These are phyloP conservation scores for Stigmatopora argus DNA, from an alignment of 2,113 vertebrate species.

Conservation along the genomic window DNA sequence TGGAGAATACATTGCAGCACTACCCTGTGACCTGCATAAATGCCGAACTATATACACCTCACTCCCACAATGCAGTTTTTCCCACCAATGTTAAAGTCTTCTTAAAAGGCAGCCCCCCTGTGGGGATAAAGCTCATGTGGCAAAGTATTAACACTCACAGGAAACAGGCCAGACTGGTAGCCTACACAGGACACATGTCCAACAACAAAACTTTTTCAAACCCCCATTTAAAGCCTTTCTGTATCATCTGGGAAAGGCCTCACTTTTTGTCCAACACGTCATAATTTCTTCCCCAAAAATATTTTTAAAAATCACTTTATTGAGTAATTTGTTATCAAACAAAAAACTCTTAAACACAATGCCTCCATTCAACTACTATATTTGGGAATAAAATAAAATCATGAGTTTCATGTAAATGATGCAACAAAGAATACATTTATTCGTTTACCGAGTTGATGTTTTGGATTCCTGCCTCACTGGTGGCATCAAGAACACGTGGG, in stretches of 20 bases:
- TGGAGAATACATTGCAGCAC: conserved; percentile 23
- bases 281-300: no score
- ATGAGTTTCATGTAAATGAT: neutral
- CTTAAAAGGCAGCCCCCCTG: conserved; percentile 35
- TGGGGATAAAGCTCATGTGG: conserved; percentile 48
- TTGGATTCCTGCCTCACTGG: neutral
- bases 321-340: neutral
- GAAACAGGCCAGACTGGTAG: conserved; percentile 63
- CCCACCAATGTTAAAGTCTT: conserved; percentile 30
- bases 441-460: neutral
- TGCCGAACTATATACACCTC: neutral
- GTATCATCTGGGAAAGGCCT: conserved; percentile 42
- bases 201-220: conserved; percentile 43
- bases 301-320: no score
- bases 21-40: conserved; percentile 16
- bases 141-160: conserved; percentile 55
- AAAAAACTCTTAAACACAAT: neutral
- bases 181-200: conserved; percentile 55
- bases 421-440: neutral
- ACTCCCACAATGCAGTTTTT: conserved; percentile 16
- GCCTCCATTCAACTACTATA: neutral
- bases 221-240: conserved; percentile 51
- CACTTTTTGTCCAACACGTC: conserved; percentile 17
- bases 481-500: neutral
- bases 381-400: neutral